A percentile compares a stretch with the other conserved stretches of the same genome.
phyloP scores from a whole-genome alignment of 2,113 vertebrate species.

The Laterallus jamaicensis region DNA sequence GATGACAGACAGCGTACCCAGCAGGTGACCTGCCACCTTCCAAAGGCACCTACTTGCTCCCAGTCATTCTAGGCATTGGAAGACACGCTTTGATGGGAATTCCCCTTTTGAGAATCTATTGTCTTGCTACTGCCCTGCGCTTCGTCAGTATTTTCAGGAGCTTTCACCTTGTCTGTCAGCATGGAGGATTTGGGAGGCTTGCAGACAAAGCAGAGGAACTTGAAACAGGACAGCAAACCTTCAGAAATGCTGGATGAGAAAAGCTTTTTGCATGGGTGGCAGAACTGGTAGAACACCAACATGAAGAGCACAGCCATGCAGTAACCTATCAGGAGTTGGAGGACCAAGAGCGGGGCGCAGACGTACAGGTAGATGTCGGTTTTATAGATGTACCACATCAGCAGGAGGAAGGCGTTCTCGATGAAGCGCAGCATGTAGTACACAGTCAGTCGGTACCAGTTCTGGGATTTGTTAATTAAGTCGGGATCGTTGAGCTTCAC shows the following conservation, averaged over 20 bases:
- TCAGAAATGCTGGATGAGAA: conserved; percentile 87
- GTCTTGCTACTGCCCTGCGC: conserved; percentile 52
- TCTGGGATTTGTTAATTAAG: conserved; percentile 93
- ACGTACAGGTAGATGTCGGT: conserved; percentile 88
- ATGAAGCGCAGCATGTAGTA: conserved; percentile 92
- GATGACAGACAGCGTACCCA: background rate
- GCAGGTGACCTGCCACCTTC: background rate
- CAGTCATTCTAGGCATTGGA: conserved; percentile 68
- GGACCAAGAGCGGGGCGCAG: conserved; percentile 84
- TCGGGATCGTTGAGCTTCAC: conserved; percentile 91
- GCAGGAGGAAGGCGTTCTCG: conserved; percentile 89
- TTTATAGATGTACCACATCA: conserved; percentile 90
- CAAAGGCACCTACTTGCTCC: conserved; percentile 30
- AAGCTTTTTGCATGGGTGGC: conserved; percentile 92
- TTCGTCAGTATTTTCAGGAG: conserved; percentile 23
- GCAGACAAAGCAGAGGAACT: conserved; percentile 76
- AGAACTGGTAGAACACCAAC: conserved; percentile 96
- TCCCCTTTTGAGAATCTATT: conserved; percentile 71
- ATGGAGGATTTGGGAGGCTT: conserved; percentile 20
- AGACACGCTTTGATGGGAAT: conserved; percentile 65
- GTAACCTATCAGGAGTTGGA: conserved; percentile 88
- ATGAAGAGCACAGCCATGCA: conserved; percentile 89
- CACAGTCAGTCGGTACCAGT: conserved; percentile 87
- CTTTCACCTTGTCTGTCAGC: conserved; percentile 66
- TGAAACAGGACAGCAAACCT: conserved; percentile 80